A percentile compares a stretch with the other conserved stretches of the same genome.
Conservation (phyloP, 2,797 vertebrate species). For the Ptychadena robeensis region DNA sequence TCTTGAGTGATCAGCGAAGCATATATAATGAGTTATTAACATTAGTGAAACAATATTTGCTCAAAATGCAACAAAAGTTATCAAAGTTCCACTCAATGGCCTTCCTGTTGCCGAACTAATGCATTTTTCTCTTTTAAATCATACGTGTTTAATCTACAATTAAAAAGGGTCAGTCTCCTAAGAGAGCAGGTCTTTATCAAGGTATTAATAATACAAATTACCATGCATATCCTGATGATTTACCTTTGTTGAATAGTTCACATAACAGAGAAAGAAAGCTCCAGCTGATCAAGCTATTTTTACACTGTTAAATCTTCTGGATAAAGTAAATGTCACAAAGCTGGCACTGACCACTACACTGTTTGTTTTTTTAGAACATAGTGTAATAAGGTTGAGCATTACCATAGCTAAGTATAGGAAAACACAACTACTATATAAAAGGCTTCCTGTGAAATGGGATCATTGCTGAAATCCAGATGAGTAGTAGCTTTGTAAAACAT, state of each 20-base stretch:
- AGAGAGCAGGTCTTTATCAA: not conserved
- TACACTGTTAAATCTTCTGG: slow-evolving; percentile 42
- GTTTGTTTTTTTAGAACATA: slow-evolving; percentile 30
- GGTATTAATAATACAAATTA: not conserved
- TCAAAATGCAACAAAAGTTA: slow-evolving; percentile 4
- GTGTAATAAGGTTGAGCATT: not conserved
- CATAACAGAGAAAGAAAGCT: slow-evolving; percentile 33
- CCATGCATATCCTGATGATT: not conserved
- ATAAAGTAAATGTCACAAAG: slow-evolving; percentile 51
- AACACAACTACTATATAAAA: not conserved
- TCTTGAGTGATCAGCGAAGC: slow-evolving; percentile 7
- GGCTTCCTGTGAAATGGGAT: not conserved
- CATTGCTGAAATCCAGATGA: no score
- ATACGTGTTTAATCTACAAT: not conserved
- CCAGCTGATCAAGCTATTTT: slow-evolving; percentile 43
- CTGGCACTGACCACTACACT: slow-evolving; percentile 31
- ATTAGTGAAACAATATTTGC: not conserved
- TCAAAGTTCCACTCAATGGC: not conserved
- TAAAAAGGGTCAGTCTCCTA: not conserved
- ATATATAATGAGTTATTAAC: slow-evolving; percentile 10
- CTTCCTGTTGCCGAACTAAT: not conserved
- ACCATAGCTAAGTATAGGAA: not conserved
- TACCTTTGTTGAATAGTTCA: slow-evolving; percentile 20
- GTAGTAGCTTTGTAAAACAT: no score
- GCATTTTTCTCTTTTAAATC: not conserved